Evolutionary conservation across 1,140 invertebrate genomes (phyloP).

Genomic region (Brachionus angularis): DNA sequence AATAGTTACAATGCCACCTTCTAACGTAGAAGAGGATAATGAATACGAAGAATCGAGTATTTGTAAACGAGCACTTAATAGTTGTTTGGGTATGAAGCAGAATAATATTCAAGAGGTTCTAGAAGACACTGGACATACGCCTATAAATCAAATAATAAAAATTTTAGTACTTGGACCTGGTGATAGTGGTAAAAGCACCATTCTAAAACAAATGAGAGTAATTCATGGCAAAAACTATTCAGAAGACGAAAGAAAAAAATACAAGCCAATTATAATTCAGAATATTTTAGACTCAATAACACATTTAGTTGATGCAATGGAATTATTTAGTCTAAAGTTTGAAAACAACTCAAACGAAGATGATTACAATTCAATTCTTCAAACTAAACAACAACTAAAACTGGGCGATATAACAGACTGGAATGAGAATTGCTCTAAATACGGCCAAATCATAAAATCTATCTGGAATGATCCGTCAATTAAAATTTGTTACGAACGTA

Average conservation of each 20-base stretch:
- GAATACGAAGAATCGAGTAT: background rate
- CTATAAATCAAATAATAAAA: background rate
- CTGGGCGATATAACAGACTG: slow-evolving; percentile 20
- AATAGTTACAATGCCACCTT: background rate
- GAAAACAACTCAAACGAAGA: background rate
- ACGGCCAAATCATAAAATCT: background rate
- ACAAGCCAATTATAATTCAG: slow-evolving; percentile 20
- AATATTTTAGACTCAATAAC: slow-evolving; percentile 2
- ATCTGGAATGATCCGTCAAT: slow-evolving; percentile 21
- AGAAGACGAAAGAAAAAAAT: slow-evolving; percentile 62
- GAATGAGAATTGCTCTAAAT: slow-evolving; percentile 6
- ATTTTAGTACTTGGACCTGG: slow-evolving; percentile 46
- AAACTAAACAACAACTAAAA: background rate
- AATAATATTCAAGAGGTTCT: background rate
- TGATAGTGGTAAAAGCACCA: slow-evolving; percentile 94
- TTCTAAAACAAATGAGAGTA: slow-evolving; percentile 99
- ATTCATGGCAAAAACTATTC: slow-evolving; percentile 98
- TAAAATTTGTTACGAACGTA: background rate
- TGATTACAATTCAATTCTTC: background rate
- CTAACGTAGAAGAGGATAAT: background rate
- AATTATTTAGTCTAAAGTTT: slow-evolving; percentile 11
- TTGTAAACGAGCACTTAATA: background rate
- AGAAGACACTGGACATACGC: background rate
- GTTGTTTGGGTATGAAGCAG: background rate
- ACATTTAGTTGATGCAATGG: slow-evolving; percentile 22